A percentile compares a stretch with the other conserved stretches of the same genome.
Evolutionary conservation across 2,888 invertebrate genomes (phyloP).

Genomic region (Timema cristinae): DNA sequence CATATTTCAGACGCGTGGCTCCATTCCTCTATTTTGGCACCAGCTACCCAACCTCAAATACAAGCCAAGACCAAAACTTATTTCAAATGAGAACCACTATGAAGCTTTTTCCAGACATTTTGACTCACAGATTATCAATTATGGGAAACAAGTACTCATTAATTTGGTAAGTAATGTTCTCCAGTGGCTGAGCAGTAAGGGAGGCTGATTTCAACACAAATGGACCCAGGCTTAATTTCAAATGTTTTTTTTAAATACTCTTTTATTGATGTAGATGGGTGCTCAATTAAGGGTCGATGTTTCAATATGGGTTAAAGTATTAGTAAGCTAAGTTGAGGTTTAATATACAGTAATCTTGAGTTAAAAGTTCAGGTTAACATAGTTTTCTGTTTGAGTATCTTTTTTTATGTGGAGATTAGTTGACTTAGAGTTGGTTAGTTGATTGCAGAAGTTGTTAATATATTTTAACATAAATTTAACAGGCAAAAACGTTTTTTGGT

Average conservation of each 20-base stretch:
- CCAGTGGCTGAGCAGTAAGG: no score
- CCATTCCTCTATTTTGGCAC: slow-evolving; percentile 91
- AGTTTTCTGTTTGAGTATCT: no score
- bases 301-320: background rate
- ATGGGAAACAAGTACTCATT: slow-evolving; percentile 85
- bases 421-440: no score
- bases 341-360: no score
- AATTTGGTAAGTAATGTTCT: slow-evolving; percentile 65
- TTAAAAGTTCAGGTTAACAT: no score
- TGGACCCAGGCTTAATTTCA: background rate
- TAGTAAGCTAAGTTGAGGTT: background rate
- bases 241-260: background rate
- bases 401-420: no score
- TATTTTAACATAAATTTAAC: no score
- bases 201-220: no score
- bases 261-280: no score
- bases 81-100: slow-evolving; percentile 66
- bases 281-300: no score
- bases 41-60: slow-evolving; percentile 90
- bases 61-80: slow-evolving; percentile 70
- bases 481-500: no score
- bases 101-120: slow-evolving; percentile 78
- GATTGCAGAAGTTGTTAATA: no score
- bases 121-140: slow-evolving; percentile 62
- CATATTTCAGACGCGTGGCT: slow-evolving; percentile 71